Percentiles rank a stretch among this genome's conserved stretches.
Conservation (phyloP, 2,113 vertebrate species). For the Arothron firmamentum region DNA sequence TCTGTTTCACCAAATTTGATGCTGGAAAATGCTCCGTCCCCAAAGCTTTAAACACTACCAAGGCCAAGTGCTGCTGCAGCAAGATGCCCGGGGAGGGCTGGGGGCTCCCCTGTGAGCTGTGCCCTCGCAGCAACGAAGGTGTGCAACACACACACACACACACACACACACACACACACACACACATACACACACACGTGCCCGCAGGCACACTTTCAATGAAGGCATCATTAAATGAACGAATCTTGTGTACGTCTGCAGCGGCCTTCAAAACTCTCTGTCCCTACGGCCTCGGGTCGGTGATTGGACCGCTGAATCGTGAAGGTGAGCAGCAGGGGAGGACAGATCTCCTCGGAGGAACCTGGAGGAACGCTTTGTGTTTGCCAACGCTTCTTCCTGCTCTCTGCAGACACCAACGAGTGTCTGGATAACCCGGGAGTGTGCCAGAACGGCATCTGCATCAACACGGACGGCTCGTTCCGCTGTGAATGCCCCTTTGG, state of each 20-base stretch:
- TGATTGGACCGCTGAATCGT: slow-evolving; percentile 80
- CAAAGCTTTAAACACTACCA: slow-evolving; percentile 90
- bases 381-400: not conserved
- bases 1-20: slow-evolving; percentile 93
- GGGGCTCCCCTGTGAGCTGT: slow-evolving; percentile 94
- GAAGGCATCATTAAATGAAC: slow-evolving; percentile 12
- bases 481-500: slow-evolving; percentile 93
- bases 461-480: slow-evolving; percentile 94
- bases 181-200: slow-evolving; percentile 1
- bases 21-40: slow-evolving; percentile 85
- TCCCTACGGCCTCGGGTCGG: slow-evolving; percentile 84
- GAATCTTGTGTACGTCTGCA: slow-evolving; percentile 48
- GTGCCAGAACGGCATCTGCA: slow-evolving; percentile 85
- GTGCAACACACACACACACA: slow-evolving; percentile 31
- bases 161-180: slow-evolving; percentile 2
- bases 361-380: not conserved
- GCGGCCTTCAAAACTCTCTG: slow-evolving; percentile 82
- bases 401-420: slow-evolving; percentile 83
- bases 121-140: slow-evolving; percentile 84
- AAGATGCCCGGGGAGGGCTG: slow-evolving; percentile 90
- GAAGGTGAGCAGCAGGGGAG: slow-evolving; percentile 77
- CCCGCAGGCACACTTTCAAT: not conserved
- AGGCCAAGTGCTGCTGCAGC: slow-evolving; percentile 92
- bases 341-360: not conserved
- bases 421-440: slow-evolving; percentile 85